These are phyloP conservation scores for Pseudomyrmex concolor DNA, from an alignment of 1,140 invertebrate species.

Conservation along the genomic window DNA sequence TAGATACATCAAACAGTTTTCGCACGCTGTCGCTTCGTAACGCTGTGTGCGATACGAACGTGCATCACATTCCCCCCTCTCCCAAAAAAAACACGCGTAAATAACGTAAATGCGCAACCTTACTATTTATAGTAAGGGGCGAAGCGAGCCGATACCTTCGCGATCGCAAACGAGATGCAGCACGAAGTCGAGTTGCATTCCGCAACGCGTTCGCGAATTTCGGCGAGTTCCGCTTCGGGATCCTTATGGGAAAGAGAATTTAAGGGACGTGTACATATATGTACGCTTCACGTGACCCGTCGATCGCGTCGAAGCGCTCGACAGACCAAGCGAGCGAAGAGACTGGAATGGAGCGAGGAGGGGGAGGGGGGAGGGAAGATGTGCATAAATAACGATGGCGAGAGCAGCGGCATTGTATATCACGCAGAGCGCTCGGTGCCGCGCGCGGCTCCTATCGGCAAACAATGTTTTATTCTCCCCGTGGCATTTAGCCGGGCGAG, in stretches of 20 bases:
- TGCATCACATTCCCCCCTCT: background rate
- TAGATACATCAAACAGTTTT: too few species aligned
- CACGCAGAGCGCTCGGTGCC: constrained; percentile 32
- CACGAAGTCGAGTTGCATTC: constrained; percentile 25
- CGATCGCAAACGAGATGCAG: background rate
- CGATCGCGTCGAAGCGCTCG: constrained; percentile 18
- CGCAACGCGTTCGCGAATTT: constrained; percentile 32
- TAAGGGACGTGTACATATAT: constrained; percentile 9
- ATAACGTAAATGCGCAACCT: background rate
- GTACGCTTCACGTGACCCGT: constrained; percentile 15
- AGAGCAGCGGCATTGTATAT: constrained; percentile 58
- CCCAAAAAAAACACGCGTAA: background rate
- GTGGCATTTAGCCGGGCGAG: constrained; percentile 69
- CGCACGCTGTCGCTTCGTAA: too few species aligned
- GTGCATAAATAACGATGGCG: constrained; percentile 62
- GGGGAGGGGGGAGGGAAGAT: background rate
- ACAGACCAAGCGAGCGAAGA: constrained; percentile 3
- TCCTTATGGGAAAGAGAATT: constrained; percentile 26
- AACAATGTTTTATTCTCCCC: constrained; percentile 74
- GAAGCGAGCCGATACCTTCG: background rate
- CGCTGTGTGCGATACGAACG: too few species aligned
- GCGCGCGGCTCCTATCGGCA: constrained; percentile 59
- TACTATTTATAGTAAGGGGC: too few species aligned
- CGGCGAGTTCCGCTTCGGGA: background rate
- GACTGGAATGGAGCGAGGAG: background rate